A percentile compares a stretch with the other conserved stretches of the same genome.
These are phyloP conservation scores for Tromatobia lineatoria DNA, from an alignment of 2,888 invertebrate genomes.

Conservation along the genomic window DNA sequence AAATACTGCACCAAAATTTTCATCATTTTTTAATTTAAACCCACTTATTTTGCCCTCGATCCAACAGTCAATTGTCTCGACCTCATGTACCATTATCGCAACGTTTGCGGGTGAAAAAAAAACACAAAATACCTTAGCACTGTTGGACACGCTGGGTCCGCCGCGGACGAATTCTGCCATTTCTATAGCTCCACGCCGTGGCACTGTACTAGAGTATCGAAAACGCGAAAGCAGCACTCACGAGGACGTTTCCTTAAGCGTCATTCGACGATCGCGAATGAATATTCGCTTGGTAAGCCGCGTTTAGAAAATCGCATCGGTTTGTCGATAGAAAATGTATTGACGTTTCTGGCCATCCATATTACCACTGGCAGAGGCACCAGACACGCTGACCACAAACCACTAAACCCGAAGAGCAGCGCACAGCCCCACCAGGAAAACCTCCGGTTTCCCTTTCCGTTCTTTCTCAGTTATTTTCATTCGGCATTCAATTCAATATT, in stretches of 20 bases:
- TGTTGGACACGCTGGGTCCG: slow-evolving; percentile 85
- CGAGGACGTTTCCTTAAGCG: slow-evolving; percentile 5
- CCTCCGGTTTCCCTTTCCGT: not conserved
- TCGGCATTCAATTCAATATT: too few species aligned
- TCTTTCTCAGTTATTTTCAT: not conserved
- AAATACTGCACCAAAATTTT: too few species aligned
- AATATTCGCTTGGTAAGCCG: slow-evolving; percentile 47
- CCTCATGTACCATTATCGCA: slow-evolving; percentile 25
- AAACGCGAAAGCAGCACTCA: slow-evolving; percentile 49
- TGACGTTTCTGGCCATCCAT: slow-evolving; percentile 84
- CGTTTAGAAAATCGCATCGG: slow-evolving; percentile 76
- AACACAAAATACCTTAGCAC: slow-evolving; percentile 83
- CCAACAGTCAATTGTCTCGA: slow-evolving; percentile 21
- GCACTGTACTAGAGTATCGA: slow-evolving; percentile 70
- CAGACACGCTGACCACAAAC: slow-evolving; percentile 56
- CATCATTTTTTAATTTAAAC: too few species aligned
- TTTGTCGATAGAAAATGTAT: slow-evolving; percentile 81
- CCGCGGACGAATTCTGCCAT: slow-evolving; percentile 87
- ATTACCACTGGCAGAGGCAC: slow-evolving; percentile 78
- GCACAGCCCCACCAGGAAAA: slow-evolving; percentile 18
- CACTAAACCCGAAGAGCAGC: slow-evolving; percentile 15
- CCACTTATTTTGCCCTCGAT: too few species aligned
- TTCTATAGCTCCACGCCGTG: slow-evolving; percentile 71
- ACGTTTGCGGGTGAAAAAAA: not conserved
- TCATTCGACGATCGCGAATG: slow-evolving; percentile 52